phyloP scores from a whole-genome alignment of 2,888 invertebrate genomes.

The Drosophila suboccidentalis region DNA sequence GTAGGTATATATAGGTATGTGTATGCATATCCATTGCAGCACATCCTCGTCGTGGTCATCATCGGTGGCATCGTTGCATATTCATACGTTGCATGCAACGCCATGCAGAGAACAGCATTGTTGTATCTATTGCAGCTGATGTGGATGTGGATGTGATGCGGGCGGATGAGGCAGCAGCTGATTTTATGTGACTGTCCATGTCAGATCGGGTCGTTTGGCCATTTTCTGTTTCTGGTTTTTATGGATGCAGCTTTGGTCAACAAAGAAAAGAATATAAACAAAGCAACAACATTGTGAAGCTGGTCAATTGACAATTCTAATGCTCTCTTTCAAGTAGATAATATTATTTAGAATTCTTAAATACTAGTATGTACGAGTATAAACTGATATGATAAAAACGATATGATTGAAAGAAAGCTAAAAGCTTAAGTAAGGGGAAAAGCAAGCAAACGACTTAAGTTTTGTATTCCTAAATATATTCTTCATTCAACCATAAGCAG shows the following conservation, averaged over 20 bases:
- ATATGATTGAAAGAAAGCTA: too few species aligned
- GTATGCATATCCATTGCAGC: constrained; percentile 56
- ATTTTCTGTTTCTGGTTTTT: constrained; percentile 70
- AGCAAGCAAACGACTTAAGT: too few species aligned
- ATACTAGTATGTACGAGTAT: too few species aligned
- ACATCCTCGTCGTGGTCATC: constrained; percentile 61
- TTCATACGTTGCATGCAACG: constrained; percentile 55
- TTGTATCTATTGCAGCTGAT: constrained; percentile 32
- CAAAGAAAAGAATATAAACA: constrained; percentile 25
- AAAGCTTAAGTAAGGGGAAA: too few species aligned
- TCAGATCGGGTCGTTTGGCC: constrained; percentile 63
- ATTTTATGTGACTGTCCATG: constrained; percentile 73
- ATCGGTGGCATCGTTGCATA: constrained; percentile 69
- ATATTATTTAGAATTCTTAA: too few species aligned
- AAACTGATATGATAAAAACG: too few species aligned
- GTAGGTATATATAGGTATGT: too few species aligned
- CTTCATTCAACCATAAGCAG: too few species aligned
- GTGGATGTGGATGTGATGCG: constrained; percentile 41
- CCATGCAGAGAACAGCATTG: constrained; percentile 48
- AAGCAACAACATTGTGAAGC: constrained; percentile 11
- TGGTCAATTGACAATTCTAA: constrained; percentile 1
- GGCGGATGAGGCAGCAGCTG: constrained; percentile 56
- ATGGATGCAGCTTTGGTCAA: constrained; percentile 45
- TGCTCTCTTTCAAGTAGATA: background rate
- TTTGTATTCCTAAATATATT: too few species aligned